Conservation (phyloP, 2,888 invertebrate genomes). For the Sarcophaga subvicina region DNA sequence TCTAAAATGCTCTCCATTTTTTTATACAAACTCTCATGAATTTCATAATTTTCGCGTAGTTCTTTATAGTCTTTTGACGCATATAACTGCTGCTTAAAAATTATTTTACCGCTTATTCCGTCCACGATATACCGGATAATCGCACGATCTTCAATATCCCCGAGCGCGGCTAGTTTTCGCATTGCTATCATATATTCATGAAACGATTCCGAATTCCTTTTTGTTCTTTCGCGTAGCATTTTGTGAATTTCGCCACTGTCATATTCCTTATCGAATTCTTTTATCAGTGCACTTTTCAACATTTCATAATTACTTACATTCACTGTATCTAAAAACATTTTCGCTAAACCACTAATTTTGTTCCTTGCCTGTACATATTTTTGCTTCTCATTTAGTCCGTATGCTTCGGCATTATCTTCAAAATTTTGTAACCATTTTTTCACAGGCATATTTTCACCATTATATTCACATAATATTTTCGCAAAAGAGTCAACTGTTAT, state of each 20-base stretch:
- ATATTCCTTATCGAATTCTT: slow-evolving; percentile 1
- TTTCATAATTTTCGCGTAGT: background rate
- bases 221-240: background rate
- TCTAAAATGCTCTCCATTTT: background rate
- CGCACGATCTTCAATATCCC: background rate
- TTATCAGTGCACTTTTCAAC: background rate
- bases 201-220: background rate
- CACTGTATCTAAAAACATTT: background rate
- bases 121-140: background rate
- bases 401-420: slow-evolving; percentile 12
- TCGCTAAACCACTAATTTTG: background rate
- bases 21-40: background rate
- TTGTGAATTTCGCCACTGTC: background rate
- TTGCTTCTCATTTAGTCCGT: background rate
- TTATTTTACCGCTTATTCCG: background rate
- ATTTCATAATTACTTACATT: background rate
- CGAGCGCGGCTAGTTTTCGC: background rate
- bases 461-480: slow-evolving; percentile 51
- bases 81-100: background rate
- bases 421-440: slow-evolving; percentile 25
- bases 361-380: background rate
- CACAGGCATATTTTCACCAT: slow-evolving; percentile 47
- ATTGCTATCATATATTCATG: background rate
- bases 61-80: background rate
- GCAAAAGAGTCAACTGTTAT: slow-evolving; percentile 40